These are phyloP conservation scores for Habrosyne pyritoides DNA, from an alignment of 2,888 invertebrate genomes.

Conservation along the genomic window DNA sequence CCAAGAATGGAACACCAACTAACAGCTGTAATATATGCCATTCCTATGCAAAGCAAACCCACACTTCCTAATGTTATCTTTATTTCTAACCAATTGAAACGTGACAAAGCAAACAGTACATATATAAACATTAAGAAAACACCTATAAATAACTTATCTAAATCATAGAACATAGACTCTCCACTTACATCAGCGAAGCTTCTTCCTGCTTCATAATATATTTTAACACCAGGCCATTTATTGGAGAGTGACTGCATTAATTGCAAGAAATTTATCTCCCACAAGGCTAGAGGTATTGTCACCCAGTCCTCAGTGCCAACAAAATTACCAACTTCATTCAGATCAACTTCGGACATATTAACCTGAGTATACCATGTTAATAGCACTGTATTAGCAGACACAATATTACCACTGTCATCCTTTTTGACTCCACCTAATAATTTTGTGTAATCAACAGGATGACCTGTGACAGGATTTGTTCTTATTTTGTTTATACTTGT, in stretches of 20 bases:
- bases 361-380: constrained; percentile 86
- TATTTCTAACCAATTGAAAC: constrained; percentile 89
- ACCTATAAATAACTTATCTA: constrained; percentile 87
- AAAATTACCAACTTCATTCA: constrained; percentile 86
- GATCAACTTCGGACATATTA: constrained; percentile 86
- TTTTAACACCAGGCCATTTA: constrained; percentile 57
- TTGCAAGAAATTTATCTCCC: constrained; percentile 85
- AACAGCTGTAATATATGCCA: constrained; percentile 88
- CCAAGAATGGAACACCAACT: constrained; percentile 89
- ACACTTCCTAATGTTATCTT: constrained; percentile 86
- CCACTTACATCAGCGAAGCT: constrained; percentile 91
- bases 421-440: constrained; percentile 84
- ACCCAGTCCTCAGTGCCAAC: constrained; percentile 91
- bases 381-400: constrained; percentile 85
- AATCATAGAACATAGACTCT: constrained; percentile 88
- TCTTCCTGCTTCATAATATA: constrained; percentile 85
- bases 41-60: constrained; percentile 88
- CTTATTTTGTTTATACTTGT: constrained; percentile 83
- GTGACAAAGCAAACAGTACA: constrained; percentile 88
- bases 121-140: constrained; percentile 89
- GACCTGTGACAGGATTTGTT: constrained; percentile 86
- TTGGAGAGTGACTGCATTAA: constrained; percentile 62
- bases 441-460: constrained; percentile 85
- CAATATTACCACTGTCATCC: constrained; percentile 84
- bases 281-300: constrained; percentile 80